These are phyloP conservation scores for Andrena camellia DNA, from an alignment of 2,888 invertebrate species.

Conservation along the genomic window DNA sequence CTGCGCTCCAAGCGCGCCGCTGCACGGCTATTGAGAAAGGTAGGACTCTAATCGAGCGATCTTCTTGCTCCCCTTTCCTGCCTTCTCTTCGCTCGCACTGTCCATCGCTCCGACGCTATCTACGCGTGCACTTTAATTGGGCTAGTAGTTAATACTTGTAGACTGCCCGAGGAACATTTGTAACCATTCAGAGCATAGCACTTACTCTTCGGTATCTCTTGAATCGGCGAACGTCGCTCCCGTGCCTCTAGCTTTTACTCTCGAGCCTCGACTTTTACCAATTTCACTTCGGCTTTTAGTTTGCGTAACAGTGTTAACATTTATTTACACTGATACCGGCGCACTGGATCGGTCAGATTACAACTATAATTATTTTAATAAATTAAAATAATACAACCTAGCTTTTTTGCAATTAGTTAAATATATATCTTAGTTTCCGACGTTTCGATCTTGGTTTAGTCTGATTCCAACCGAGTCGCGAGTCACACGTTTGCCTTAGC, in stretches of 20 bases:
- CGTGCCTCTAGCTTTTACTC: not conserved
- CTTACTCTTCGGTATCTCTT: conserved; percentile 13
- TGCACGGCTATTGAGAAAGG: not conserved
- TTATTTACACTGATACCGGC: too few species aligned
- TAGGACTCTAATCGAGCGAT: not conserved
- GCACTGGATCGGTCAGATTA: too few species aligned
- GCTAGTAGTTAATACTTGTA: not conserved
- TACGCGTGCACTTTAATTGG: not conserved
- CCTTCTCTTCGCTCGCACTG: too few species aligned
- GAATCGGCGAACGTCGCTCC: not conserved
- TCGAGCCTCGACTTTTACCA: conserved; percentile 15
- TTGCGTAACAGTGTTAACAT: conserved; percentile 22
- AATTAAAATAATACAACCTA: too few species aligned
- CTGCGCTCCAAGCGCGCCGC: not conserved
- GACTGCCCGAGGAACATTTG: not conserved
- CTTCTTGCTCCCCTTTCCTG: not conserved
- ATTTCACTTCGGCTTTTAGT: conserved; percentile 13
- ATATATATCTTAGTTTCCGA: too few species aligned
- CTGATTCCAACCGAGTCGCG: too few species aligned
- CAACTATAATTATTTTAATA: too few species aligned
- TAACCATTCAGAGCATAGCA: not conserved
- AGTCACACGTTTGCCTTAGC: too few species aligned
- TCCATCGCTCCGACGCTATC: too few species aligned
- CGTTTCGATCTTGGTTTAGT: too few species aligned
- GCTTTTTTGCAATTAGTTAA: too few species aligned